Evolutionary conservation across 1,140 invertebrate species (phyloP), one percentile per base, ranked within the genome.

Genomic region (Elysia chlorotica): DNA sequence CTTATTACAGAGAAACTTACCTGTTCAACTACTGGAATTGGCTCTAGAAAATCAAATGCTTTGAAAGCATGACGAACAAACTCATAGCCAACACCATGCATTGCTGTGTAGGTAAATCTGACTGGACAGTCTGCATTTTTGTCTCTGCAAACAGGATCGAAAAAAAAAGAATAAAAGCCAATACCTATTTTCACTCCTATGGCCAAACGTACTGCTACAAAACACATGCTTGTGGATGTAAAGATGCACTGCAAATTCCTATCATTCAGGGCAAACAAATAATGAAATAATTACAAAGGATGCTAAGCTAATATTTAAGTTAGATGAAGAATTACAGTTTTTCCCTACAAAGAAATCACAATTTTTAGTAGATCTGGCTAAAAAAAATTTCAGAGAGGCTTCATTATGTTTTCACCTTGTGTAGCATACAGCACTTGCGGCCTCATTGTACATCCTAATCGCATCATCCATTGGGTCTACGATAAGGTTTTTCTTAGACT

Each of bases 11-110:
- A n/a, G n/a, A n/a, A n/a, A 72, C 61, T 67, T 62, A 87, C 86
- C 81, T 88, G 88, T 78, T 96, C 92, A 69, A 89, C 85, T 0
- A 99, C 97, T 25, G 93, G 91, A 76, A 95, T 88, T 73, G 94
- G 91, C 56, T 90, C 88, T 90, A 92, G 91, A 56, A 98, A 92
- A 75, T 92, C 92, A 68, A 93, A 92, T 37, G 86, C 84, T 79
- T 92, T 88, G 81, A 99, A 95, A 5, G 94, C 93, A 77, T 92
- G 88, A 53, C 89, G 82, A 75, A 97, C 91, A 85, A 92, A 98
- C 14, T 91, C 85, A 84, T 95, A 93, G 0, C 96, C 96, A 21
- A 99, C 97, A 31, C 98, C 98, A 87, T 99, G 98, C 93, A 99
- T 97, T 0, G 98, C 94, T 56, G 96, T 98, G 79, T 99, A 99